Evolutionary conservation across 2,888 invertebrate species (phyloP).

Genomic region (Campoplex capitator): DNA sequence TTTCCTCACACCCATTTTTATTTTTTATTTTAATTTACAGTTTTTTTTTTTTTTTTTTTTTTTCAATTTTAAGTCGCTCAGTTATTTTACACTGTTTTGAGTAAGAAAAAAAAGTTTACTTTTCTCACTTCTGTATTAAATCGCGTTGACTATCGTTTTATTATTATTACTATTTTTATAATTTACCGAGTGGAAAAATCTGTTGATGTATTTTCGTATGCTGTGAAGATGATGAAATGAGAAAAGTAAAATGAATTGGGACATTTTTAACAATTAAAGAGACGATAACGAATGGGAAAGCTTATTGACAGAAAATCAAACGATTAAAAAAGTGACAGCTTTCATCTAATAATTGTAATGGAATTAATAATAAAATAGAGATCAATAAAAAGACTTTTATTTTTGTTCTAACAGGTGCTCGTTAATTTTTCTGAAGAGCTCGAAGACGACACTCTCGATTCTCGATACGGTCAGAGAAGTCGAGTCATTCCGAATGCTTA

Average conservation of each 20-base stretch:
- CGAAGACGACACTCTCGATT: conserved; percentile 75
- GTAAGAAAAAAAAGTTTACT: background rate
- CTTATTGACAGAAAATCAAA: no score
- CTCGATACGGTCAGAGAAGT: conserved; percentile 68
- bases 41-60: background rate
- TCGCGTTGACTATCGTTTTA: background rate
- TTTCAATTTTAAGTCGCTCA: background rate
- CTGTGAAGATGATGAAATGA: no score
- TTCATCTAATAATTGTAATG: no score
- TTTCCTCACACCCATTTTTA: background rate
- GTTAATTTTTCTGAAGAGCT: conserved; percentile 81
- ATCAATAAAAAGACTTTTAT: background rate
- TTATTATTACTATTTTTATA: background rate
- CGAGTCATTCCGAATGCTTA: conserved; percentile 74
- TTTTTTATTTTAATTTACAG: background rate
- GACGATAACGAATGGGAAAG: no score
- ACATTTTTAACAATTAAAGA: no score
- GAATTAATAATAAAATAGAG: background rate
- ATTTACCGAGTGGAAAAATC: no score
- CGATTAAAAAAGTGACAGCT: no score
- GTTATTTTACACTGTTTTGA: background rate
- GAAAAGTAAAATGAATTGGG: no score
- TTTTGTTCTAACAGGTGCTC: conserved; percentile 75
- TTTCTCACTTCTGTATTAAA: background rate
- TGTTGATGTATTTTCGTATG: background rate